Evolutionary conservation across 2,888 invertebrate species (phyloP).

Genomic region (Perithous albicinctus): DNA sequence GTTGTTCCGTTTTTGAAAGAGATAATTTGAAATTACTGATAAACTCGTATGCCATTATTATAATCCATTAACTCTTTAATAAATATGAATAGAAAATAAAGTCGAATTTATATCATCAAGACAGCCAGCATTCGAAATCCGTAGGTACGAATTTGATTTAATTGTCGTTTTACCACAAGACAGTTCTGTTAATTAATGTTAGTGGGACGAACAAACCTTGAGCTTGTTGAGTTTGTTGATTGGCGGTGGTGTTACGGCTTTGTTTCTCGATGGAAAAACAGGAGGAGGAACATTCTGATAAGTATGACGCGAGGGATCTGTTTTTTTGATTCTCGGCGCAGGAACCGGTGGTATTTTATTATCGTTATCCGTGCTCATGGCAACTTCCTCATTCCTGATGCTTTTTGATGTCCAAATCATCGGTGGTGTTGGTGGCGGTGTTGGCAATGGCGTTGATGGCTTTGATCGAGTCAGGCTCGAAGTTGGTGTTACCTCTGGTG

Average conservation of each 20-base stretch:
- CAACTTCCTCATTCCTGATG: not conserved
- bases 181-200: constrained; percentile 71
- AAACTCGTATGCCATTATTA: no score
- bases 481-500: constrained; percentile 71
- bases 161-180: no score
- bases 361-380: constrained; percentile 8
- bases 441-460: constrained; percentile 53
- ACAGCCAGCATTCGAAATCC: constrained; percentile 14
- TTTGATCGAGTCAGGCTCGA: constrained; percentile 67
- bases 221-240: constrained; percentile 70
- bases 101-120: no score
- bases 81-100: no score
- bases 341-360: constrained; percentile 75
- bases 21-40: no score
- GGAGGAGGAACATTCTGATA: constrained; percentile 86
- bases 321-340: constrained; percentile 78
- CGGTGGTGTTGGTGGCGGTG: constrained; percentile 61
- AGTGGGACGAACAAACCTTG: constrained; percentile 81
- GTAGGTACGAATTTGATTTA: constrained; percentile 15
- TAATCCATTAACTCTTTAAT: no score
- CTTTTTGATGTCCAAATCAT: constrained; percentile 30
- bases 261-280: constrained; percentile 82
- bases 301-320: constrained; percentile 83
- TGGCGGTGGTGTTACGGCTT: constrained; percentile 58
- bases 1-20: no score